These are phyloP conservation scores for Ceyx melanurus DNA, from an alignment of 2,113 vertebrate species.

Conservation along the genomic window DNA sequence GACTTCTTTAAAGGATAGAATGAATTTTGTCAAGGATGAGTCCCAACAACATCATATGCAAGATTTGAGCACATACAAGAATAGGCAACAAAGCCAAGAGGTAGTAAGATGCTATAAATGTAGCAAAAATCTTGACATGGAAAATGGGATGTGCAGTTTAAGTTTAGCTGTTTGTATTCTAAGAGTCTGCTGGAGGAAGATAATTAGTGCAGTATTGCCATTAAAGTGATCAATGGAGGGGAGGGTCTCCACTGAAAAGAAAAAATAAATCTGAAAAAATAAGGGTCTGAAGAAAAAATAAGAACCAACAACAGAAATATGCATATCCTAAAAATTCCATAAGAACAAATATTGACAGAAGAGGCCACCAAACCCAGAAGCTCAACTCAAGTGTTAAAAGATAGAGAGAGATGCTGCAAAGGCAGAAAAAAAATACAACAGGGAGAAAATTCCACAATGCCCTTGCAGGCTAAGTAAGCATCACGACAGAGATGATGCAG, in stretches of 20 bases:
- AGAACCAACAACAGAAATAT: background rate
- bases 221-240: background rate
- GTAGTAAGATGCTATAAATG: background rate
- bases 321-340: background rate
- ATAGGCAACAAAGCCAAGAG: background rate
- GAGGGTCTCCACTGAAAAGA: background rate
- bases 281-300: background rate
- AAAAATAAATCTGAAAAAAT: no score
- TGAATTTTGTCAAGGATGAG: background rate
- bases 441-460: background rate
- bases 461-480: background rate
- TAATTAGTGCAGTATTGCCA: background rate
- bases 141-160: background rate
- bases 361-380: background rate
- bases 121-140: background rate
- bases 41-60: background rate
- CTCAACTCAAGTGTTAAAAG: constrained; percentile 9
- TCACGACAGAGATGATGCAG: background rate
- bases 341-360: background rate
- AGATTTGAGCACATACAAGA: background rate
- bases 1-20: background rate
- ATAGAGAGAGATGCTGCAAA: background rate
- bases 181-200: background rate
- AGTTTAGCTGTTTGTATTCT: background rate
- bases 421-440: constrained; percentile 11